Evolutionary conservation across 2,113 vertebrate species (phyloP).

Genomic region (Burhinus oedicnemus): DNA sequence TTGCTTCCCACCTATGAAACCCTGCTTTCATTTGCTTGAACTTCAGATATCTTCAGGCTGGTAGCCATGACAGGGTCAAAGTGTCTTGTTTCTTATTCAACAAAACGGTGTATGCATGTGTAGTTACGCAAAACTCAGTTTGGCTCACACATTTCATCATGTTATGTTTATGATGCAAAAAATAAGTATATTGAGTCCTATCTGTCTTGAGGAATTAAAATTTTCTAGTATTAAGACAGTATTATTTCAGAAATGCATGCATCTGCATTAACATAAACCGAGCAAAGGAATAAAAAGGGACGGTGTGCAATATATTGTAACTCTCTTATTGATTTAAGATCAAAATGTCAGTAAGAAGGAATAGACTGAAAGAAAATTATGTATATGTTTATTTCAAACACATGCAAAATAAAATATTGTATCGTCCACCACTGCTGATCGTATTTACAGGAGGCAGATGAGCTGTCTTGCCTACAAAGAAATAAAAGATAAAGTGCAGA

Average conservation of each 20-base stretch:
- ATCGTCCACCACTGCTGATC: background rate
- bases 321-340: slow-evolving; percentile 1
- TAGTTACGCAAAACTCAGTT: background rate
- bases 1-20: background rate
- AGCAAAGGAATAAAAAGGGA: background rate
- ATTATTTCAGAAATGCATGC: background rate
- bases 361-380: background rate
- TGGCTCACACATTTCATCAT: background rate
- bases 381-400: background rate
- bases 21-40: background rate
- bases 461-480: slow-evolving; percentile 2
- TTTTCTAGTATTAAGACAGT: background rate
- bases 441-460: background rate
- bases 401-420: background rate
- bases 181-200: background rate
- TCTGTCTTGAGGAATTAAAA: background rate
- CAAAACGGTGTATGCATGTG: fast-evolving
- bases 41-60: background rate
- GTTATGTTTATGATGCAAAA: background rate
- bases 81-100: background rate
- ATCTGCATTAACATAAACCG: background rate
- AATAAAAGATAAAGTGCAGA: background rate
- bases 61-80: background rate
- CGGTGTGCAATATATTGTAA: background rate
- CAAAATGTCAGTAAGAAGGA: background rate